Conservation (phyloP, 2,113 vertebrate species). For the Ploceus nigricollis region DNA sequence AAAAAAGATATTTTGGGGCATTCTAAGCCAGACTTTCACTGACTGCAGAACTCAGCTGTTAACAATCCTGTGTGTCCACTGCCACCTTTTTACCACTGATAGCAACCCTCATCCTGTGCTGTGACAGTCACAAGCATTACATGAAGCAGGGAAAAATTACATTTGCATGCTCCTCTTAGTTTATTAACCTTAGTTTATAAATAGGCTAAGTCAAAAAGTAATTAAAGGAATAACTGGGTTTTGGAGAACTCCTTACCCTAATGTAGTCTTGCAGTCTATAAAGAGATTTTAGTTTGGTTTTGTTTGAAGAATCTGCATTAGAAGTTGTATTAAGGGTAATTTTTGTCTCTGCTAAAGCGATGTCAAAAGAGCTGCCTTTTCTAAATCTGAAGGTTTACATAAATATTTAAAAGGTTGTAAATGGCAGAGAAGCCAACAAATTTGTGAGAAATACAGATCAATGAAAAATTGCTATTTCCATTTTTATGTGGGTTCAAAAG, state of each 20-base stretch:
- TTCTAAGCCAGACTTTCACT: background rate
- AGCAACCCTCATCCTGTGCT: background rate
- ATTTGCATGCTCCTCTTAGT: background rate
- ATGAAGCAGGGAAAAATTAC: background rate
- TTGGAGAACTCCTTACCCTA: conserved; percentile 1
- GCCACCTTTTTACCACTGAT: background rate
- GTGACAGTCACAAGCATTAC: background rate
- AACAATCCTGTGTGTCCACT: background rate
- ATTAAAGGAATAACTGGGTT: background rate
- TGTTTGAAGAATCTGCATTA: background rate
- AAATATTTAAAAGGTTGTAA: background rate
- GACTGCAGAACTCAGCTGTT: background rate
- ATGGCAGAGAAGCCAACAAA: background rate
- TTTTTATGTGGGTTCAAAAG: background rate
- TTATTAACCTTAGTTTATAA: conserved; percentile 6
- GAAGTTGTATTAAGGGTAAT: background rate
- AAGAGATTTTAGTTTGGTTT: background rate
- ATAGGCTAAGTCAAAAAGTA: background rate
- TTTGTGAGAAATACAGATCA: background rate
- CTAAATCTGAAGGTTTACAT: background rate
- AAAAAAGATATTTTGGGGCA: background rate
- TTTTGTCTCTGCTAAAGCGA: background rate
- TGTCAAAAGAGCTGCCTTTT: background rate
- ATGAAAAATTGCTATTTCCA: background rate
- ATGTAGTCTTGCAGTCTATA: background rate